These are phyloP conservation scores for Muntiacus reevesi DNA, from an alignment of 2,113 vertebrate species.

Conservation along the genomic window DNA sequence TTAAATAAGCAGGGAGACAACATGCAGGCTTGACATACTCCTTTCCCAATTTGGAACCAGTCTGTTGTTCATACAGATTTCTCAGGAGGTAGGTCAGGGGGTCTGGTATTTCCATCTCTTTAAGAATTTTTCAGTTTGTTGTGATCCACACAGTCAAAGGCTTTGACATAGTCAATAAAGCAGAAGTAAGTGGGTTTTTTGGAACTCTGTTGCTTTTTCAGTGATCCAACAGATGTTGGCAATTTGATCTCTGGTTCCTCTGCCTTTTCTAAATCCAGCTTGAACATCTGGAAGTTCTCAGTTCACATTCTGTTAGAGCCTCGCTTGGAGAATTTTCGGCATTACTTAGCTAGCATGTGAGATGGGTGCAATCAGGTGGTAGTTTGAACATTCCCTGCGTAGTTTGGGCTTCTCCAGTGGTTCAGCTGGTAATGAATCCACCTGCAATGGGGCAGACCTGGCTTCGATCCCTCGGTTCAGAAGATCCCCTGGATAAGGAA, in stretches of 20 bases:
- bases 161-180: neutral
- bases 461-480: accelerated
- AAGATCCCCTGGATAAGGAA: neutral
- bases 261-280: neutral
- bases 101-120: neutral
- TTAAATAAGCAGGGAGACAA: neutral
- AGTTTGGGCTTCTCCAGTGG: neutral
- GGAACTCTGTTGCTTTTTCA: neutral
- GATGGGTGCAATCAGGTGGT: neutral
- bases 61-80: neutral
- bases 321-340: neutral
- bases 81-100: neutral
- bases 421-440: neutral
- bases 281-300: neutral
- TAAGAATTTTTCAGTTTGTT: neutral
- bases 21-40: neutral
- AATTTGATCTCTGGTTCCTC: neutral
- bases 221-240: neutral
- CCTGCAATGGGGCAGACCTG: neutral
- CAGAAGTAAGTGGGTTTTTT: neutral
- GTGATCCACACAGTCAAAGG: neutral
- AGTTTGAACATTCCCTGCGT: neutral
- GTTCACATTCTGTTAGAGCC: neutral
- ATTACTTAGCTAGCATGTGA: neutral
- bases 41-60: neutral